Evolutionary conservation across 2,888 invertebrate species (phyloP).

Genomic region (Piscicola geometra): DNA sequence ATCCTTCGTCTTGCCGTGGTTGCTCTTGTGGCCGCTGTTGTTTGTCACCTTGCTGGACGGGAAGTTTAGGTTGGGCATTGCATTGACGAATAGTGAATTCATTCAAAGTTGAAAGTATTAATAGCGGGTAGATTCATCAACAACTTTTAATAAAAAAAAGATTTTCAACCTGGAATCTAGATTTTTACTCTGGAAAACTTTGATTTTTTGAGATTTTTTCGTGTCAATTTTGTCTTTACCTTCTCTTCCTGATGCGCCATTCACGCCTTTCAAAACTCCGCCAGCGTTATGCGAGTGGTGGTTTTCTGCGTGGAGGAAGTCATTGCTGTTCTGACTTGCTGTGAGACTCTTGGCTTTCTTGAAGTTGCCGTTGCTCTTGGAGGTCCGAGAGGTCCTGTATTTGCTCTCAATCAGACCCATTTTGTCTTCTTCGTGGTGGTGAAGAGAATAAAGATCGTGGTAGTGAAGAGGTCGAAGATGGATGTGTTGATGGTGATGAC

Average conservation of each 20-base stretch:
- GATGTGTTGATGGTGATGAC: background rate
- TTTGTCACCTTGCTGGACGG: conserved; percentile 1
- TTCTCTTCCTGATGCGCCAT: background rate
- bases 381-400: background rate
- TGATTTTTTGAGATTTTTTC: background rate
- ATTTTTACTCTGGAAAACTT: background rate
- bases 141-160: background rate
- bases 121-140: background rate
- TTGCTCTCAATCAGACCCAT: conserved; percentile 1
- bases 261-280: background rate
- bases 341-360: no score
- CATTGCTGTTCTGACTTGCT: background rate
- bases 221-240: background rate
- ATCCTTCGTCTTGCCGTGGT: conserved; percentile 13
- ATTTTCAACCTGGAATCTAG: background rate
- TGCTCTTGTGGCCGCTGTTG: conserved; percentile 23
- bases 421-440: background rate
- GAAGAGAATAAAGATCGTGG: no score
- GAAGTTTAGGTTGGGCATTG: no score
- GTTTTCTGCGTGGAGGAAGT: background rate
- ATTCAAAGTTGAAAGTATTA: background rate
- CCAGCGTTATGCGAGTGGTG: background rate
- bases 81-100: no score
- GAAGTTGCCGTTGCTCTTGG: background rate
- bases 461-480: no score